phyloP scores from a whole-genome alignment of 2,888 invertebrate species.

The Drosophila differens region DNA sequence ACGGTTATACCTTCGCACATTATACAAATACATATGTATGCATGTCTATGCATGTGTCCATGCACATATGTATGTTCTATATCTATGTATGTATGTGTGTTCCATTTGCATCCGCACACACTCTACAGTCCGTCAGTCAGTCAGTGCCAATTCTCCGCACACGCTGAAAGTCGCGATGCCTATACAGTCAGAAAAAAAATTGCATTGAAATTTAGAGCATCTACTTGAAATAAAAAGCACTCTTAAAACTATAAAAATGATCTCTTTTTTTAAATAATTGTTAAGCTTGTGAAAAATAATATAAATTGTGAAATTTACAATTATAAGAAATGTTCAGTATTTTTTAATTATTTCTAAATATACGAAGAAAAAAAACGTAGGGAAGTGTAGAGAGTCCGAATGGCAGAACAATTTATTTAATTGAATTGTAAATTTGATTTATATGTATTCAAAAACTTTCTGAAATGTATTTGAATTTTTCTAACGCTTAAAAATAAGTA shows the following conservation, averaged over 20 bases:
- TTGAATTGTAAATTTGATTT: background rate
- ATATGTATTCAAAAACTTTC: no score
- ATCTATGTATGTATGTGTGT: slow-evolving; percentile 19
- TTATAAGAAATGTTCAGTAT: background rate
- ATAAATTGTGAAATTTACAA: background rate
- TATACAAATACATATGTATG: slow-evolving; percentile 2
- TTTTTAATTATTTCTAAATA: background rate
- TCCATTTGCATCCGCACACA: slow-evolving; percentile 53
- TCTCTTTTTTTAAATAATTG: background rate
- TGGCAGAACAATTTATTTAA: background rate
- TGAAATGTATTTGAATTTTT: background rate
- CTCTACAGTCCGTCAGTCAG: slow-evolving; percentile 67
- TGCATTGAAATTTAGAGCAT: background rate
- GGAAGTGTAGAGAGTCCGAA: background rate
- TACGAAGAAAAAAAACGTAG: background rate
- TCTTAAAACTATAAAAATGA: background rate
- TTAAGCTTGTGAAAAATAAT: background rate
- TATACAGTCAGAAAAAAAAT: slow-evolving; percentile 12
- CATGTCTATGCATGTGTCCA: background rate
- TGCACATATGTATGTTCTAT: background rate
- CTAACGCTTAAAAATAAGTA: background rate
- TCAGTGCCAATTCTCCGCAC: slow-evolving; percentile 63
- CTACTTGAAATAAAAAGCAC: background rate
- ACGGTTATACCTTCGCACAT: slow-evolving; percentile 44
- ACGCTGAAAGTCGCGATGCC: slow-evolving; percentile 67